phyloP scores from a whole-genome alignment of 2,888 invertebrate species.

The Apamea sordens region DNA sequence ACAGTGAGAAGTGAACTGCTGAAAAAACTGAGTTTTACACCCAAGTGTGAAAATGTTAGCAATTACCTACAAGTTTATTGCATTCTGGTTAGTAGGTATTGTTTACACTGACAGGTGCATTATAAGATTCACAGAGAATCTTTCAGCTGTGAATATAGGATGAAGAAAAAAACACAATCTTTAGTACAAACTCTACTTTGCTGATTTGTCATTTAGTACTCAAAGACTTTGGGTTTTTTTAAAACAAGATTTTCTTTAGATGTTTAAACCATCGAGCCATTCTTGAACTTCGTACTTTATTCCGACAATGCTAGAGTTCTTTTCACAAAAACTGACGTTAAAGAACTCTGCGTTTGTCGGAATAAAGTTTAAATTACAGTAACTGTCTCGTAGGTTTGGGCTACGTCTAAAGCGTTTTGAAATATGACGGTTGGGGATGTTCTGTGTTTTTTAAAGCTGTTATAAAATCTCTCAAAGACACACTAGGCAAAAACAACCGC shows the following conservation, averaged over 20 bases:
- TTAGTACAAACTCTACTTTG: no score
- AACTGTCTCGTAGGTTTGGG: neutral
- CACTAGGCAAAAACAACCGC: neutral
- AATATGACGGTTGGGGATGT: neutral
- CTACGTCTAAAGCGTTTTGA: neutral
- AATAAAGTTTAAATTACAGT: neutral
- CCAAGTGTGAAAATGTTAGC: constrained; percentile 9
- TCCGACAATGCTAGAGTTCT: neutral
- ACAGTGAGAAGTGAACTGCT: constrained; percentile 31
- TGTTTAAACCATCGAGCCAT: neutral
- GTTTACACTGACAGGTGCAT: no score
- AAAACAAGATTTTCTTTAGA: neutral
- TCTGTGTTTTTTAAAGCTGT: neutral
- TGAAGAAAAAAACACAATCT: no score
- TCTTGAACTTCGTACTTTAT: neutral
- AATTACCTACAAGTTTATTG: neutral
- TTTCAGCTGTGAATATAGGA: neutral
- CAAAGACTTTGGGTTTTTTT: neutral
- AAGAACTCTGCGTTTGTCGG: neutral
- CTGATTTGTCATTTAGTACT: neutral
- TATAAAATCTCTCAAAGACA: neutral
- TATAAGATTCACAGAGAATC: neutral
- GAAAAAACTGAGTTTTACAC: constrained; percentile 27
- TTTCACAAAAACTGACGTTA: neutral
- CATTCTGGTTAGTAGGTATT: neutral